Base-by-base conservation (phyloP, 2,797 vertebrate species). In the Bucorvus abyssinicus region DNA sequence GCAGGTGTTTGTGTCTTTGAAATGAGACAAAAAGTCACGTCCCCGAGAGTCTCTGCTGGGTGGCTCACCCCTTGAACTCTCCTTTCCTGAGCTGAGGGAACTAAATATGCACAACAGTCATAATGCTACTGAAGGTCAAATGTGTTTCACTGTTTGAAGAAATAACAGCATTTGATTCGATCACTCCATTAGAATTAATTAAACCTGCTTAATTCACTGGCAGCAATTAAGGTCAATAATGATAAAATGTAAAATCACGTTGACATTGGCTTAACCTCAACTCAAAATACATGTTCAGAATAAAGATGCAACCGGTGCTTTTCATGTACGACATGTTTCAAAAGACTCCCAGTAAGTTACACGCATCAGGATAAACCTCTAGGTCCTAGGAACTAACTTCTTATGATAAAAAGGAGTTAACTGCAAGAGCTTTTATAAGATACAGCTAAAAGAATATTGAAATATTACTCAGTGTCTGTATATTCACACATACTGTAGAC, bases 51-150 rank as follows among this genome's bases (percentile, higher is more conserved):
- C 34, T 49, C 52, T 32, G 9, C 45, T 19, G 21, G 22, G 44
- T 8, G 7, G 20, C 23, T 9, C 29, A 2, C 34, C 26, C 38
- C 44, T 7, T 7, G 22, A 42, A 2, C 20, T 27, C 26, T 10
- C 44, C 29, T 10, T 12, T 15, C 52, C 44, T 20, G 12, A 3
- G 32, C 80, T 29, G 36, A 10, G 29, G 3, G 14, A n/a, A 9
- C 60, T 27, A 17, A 27, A 16, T 0, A 4, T 2, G 5, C 52
- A 22, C 79, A 32, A 2, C 4, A 1, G 40, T 29, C 29, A 19
- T 9, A 20, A 34, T 1, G 3, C 24, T 22, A 7, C 24, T 22
- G 4, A 4, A 52, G 19, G 50, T 26, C 50, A 42, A 27, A 29
- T 1, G 6, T 13, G 17, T 9, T 34, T 57, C 40, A 11, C 1